Evolutionary conservation across 2,113 vertebrate species (phyloP).

Genomic region (Neolamprologus hecqui): DNA sequence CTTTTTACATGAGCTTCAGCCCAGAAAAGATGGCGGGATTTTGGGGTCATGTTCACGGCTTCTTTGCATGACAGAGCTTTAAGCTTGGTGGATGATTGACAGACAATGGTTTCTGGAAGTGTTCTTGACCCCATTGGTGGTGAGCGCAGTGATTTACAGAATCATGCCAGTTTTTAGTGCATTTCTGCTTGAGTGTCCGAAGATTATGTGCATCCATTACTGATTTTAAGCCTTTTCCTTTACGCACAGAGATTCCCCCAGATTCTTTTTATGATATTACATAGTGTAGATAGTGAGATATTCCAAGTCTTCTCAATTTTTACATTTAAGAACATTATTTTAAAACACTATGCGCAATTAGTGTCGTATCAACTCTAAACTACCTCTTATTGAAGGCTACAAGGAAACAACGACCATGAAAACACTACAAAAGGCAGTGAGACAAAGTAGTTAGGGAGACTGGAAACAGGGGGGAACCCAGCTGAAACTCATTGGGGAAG

Average conservation of each 20-base stretch:
- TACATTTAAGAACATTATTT: not conserved
- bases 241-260: not conserved
- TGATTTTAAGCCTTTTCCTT: not conserved
- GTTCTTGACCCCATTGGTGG: not conserved
- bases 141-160: not conserved
- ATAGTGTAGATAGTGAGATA: not conserved
- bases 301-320: not conserved
- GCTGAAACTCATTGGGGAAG: not conserved
- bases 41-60: not conserved
- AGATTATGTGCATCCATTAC: not conserved
- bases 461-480: not conserved
- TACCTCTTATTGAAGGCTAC: not conserved
- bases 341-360: not conserved
- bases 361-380: not conserved
- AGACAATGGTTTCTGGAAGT: not conserved
- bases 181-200: not conserved
- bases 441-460: not conserved
- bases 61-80: not conserved
- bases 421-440: not conserved
- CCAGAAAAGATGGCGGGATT: not conserved
- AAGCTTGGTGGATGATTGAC: not conserved
- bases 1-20: not conserved
- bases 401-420: not conserved
- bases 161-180: not conserved
- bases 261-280: not conserved